Conservation (phyloP, 2,113 vertebrate genomes). For the Nipponia nippon region DNA sequence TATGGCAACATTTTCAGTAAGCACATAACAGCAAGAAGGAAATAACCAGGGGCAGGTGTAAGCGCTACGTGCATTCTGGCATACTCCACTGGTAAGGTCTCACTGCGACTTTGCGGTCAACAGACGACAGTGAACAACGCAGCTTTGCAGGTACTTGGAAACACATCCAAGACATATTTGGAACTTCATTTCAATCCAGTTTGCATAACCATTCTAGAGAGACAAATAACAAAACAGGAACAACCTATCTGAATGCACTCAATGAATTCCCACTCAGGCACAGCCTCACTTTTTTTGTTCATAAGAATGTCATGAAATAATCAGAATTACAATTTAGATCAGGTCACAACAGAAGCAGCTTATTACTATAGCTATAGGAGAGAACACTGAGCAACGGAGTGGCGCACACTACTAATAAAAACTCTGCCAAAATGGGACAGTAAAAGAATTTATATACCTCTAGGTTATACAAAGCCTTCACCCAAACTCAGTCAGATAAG, state of each 20-base stretch:
- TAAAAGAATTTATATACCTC: neutral
- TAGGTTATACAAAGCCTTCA: neutral
- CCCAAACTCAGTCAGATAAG: neutral
- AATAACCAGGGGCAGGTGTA: neutral
- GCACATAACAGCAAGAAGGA: neutral
- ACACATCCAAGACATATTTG: neutral
- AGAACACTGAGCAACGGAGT: neutral
- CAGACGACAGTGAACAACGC: accelerated
- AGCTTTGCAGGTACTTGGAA: neutral
- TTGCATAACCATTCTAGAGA: neutral
- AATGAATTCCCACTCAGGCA: neutral
- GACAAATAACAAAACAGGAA: neutral
- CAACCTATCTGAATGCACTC: neutral
- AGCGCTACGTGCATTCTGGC: accelerated
- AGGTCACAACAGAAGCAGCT: neutral
- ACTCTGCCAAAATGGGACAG: neutral
- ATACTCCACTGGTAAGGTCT: neutral
- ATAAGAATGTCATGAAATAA: neutral
- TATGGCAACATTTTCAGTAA: neutral
- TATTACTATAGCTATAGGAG: neutral
- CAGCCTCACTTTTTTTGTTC: neutral
- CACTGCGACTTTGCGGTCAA: neutral
- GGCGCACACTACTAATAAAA: neutral
- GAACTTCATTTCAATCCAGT: neutral
- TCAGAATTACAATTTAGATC: neutral